These are phyloP conservation scores for Trachurus trachurus DNA, from an alignment of 2,797 vertebrate species.

Conservation along the genomic window DNA sequence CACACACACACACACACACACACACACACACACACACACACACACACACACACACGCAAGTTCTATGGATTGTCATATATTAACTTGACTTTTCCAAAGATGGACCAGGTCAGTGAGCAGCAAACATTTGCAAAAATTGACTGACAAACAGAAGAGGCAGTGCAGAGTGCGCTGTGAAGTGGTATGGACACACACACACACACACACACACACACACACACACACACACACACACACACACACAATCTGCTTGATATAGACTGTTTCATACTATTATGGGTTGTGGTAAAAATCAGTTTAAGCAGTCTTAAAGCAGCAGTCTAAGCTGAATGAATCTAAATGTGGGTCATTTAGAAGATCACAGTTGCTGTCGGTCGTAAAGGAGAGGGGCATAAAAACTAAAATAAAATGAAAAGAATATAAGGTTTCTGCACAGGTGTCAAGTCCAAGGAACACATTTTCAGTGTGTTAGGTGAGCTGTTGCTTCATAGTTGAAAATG, in stretches of 20 bases:
- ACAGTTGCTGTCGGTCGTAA: background rate
- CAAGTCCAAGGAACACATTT: conserved; percentile 11
- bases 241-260: too few species aligned
- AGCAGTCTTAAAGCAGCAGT: conserved; percentile 21
- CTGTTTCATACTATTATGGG: background rate
- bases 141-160: background rate
- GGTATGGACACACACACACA: conserved; percentile 52
- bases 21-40: too few species aligned
- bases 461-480: too few species aligned
- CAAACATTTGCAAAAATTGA: conserved; percentile 55
- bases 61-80: background rate
- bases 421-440: conserved; percentile 10
- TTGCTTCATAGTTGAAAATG: fast-evolving
- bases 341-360: conserved; percentile 45
- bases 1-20: too few species aligned
- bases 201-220: too few species aligned
- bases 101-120: background rate
- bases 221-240: too few species aligned
- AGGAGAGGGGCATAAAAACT: background rate
- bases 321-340: background rate
- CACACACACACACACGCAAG: too few species aligned
- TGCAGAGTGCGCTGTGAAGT: background rate
- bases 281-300: background rate
- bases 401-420: fast-evolving
- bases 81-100: background rate